Evolutionary conservation across 2,797 vertebrate genomes (phyloP).

Genomic region (Ibycter americanus): DNA sequence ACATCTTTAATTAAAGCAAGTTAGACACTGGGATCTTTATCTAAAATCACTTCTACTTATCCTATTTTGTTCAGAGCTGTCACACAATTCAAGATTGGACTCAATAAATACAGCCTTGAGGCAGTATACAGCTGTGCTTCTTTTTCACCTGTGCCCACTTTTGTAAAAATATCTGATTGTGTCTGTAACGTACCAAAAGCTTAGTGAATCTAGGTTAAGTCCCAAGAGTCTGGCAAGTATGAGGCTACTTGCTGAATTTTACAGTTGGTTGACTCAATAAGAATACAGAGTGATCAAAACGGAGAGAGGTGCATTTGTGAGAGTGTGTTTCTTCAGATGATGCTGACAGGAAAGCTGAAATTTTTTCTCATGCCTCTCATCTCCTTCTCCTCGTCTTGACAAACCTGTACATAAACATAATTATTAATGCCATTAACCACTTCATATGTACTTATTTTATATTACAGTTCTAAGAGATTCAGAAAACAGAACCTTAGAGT

Average conservation of each 20-base stretch:
- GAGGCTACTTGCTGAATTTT: background rate
- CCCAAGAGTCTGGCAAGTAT: background rate
- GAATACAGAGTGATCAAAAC: background rate
- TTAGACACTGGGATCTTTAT: background rate
- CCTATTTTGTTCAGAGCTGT: background rate
- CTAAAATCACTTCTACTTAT: slow-evolving; percentile 27
- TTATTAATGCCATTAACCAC: background rate
- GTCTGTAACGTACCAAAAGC: background rate
- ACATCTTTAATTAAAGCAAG: slow-evolving; percentile 45
- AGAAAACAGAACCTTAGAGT: background rate
- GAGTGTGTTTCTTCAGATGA: background rate
- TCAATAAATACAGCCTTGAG: background rate
- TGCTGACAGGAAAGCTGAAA: background rate
- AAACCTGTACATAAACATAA: background rate
- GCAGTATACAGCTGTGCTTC: background rate
- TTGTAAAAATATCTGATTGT: background rate
- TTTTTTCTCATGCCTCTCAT: background rate
- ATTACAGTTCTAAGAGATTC: background rate
- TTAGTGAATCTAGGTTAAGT: background rate
- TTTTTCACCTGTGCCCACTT: background rate
- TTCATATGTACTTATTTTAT: background rate
- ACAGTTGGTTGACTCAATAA: background rate
- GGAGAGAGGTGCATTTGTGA: background rate
- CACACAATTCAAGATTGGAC: background rate
- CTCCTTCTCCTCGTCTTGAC: background rate